Base-by-base conservation (phyloP, 2,888 invertebrate genomes). In the Pecten maximus region DNA sequence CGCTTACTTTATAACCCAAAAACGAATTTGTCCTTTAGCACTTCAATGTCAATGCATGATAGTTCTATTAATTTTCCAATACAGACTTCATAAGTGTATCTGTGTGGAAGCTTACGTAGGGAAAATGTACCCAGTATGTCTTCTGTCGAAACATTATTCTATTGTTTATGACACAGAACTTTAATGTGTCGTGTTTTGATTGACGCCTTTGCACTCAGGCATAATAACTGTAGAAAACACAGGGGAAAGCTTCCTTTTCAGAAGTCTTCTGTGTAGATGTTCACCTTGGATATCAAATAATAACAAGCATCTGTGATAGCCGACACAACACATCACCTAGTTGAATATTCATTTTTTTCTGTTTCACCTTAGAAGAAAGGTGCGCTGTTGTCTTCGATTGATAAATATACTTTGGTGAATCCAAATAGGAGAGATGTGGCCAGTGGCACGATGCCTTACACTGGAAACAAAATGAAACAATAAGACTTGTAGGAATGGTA, bases 21-120 rank as follows among this genome's bases (percentile, higher is more conserved):
- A 74, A 74, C 28, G 10, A 35, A 74, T 74, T 35, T 74, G 74
- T 74, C 74, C 74, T 74, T 74, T 74, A 23, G 3, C 74, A 74
- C 74, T 35, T 74, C 35, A 6, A 10, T 12, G 23, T 0, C 54
- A 23, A 74, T 35, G 8, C 74, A 28, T 28, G 12, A 35, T 28
- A 74, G 74, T 35, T 74, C 74, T 74, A 74, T 74, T 74, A 74
- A 74, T 74, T 74, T 74, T 74, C 74, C 12, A 74, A 35, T 74
- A 2, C 0, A 8, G 35, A 6, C 74, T 74, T 74, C 35, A 74
- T 74, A 74, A 35, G 28, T 74, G 74, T 74, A 28, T 6, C 10
- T 74, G 74, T 35, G 35, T 10, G 28, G 74, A 74, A 2, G 74
- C 3, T 74, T 23, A 35, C 28, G 4, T 35, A 10, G 23, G 28